Base-by-base conservation (phyloP, 92 coral and sea anemone species). In the Bergia sp. region DNA sequence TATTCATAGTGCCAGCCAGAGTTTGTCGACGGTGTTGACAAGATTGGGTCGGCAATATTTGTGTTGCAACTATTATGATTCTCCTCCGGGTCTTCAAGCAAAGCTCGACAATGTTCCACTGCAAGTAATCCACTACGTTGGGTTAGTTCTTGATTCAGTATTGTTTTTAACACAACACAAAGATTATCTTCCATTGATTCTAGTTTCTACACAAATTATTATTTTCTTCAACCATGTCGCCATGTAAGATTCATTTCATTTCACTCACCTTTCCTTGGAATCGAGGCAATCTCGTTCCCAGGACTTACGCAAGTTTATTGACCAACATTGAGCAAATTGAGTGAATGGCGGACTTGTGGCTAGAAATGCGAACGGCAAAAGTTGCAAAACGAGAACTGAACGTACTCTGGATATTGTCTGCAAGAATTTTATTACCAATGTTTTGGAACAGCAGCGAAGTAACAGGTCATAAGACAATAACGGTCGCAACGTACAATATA, bases 401-500 rank as follows among this genome's bases (percentile, higher is more conserved):
- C 73, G 5, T 65, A 13, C 40, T 44, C 13, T 83, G 78, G 87
- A 82, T 82, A 65, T 67, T 42, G 72, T 41, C 44, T 61, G 29
- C 44, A 57, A 9, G 36, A 42, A 23, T 45, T 45, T 37, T 84
- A 47, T 10, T 45, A 18, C 39, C 67, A 71, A 37, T 21, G 29
- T 61, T 84, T 47, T 84, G 57, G 78, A 71, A 6, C 37, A 43
- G 36, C 37, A 13, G 36, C 53, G 58, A 21, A 43, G 65, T 83
- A 6, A 40, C 87, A 9, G 92, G 91, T 58, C 81, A 93, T 38
- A 94, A 88, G 64, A 86, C 88, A 55, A 64, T 97, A 41, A 91
- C 88, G 0, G 95, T 97, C 29, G 99, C 98, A 21, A 90, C 96
- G 73, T 97, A 97, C 79, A 97, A 97, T 89, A 84, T 97, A 23